phyloP scores from a whole-genome alignment of 2,113 vertebrate genomes.

The Mus spicilegus region DNA sequence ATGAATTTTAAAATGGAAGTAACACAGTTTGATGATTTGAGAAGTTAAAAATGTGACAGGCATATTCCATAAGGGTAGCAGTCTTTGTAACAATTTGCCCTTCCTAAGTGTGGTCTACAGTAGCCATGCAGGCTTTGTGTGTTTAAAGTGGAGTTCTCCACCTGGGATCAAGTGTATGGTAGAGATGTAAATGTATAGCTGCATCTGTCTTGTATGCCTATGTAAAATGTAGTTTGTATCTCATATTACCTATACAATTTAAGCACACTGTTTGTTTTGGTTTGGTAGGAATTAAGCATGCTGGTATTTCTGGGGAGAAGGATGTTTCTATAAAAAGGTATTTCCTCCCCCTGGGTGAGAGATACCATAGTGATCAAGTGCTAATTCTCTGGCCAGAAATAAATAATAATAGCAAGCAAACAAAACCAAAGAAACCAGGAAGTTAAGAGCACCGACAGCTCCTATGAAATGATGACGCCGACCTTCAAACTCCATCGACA shows the following conservation, averaged over 20 bases:
- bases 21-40: conserved; percentile 56
- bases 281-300: conserved; percentile 42
- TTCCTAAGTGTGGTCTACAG: conserved; percentile 45
- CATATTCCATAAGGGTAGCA: conserved; percentile 13
- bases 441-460: neutral
- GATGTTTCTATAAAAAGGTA: conserved; percentile 52
- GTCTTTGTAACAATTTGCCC: conserved; percentile 28
- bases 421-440: conserved; percentile 43
- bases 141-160: conserved; percentile 45
- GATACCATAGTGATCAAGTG: conserved; percentile 53
- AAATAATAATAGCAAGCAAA: conserved; percentile 39
- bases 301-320: conserved; percentile 36
- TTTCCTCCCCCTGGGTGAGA: conserved; percentile 36
- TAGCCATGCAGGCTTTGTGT: conserved; percentile 57
- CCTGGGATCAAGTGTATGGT: conserved; percentile 34
- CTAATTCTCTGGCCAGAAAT: conserved; percentile 66
- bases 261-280: conserved; percentile 17
- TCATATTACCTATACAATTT: conserved; percentile 32
- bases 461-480: neutral
- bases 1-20: conserved; percentile 57
- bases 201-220: neutral
- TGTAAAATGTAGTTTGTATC: conserved; percentile 22
- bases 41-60: conserved; percentile 54
- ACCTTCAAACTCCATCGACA: conserved; percentile 34
- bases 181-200: conserved; percentile 29